Evolutionary conservation across 2,113 vertebrate genomes (phyloP).

Genomic region (Rhea pennata): DNA sequence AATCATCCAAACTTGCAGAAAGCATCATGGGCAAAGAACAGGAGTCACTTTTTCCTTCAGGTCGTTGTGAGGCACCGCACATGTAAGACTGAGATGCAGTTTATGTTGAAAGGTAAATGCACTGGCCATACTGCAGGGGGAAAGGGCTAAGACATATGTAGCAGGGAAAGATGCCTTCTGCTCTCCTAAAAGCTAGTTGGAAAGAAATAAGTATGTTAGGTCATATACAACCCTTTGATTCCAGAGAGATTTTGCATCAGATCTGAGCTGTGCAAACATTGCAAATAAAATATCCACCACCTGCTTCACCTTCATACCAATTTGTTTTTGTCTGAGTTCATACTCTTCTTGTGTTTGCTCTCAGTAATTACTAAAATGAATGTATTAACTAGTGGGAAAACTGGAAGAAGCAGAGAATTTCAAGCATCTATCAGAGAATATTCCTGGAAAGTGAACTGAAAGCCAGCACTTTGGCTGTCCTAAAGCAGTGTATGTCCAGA

Average conservation of each 20-base stretch:
- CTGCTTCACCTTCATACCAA: constrained; percentile 24
- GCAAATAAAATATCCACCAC: constrained; percentile 4
- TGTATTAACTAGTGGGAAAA: background rate
- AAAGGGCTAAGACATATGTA: background rate
- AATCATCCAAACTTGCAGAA: background rate
- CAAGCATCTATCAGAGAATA: constrained; percentile 20
- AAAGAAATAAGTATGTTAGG: background rate
- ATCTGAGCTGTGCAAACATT: background rate
- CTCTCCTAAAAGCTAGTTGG: background rate
- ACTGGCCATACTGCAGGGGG: background rate
- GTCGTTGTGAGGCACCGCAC: constrained; percentile 51
- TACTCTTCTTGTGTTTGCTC: constrained; percentile 29
- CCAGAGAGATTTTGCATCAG: background rate
- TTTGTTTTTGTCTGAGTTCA: background rate
- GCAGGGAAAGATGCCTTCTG: background rate
- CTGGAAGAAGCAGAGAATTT: constrained; percentile 1
- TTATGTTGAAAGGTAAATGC: background rate
- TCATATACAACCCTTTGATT: background rate
- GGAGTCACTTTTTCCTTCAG: background rate
- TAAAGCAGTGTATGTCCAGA: background rate
- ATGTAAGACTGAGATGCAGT: background rate
- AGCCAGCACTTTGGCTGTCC: background rate
- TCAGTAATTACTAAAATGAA: constrained; percentile 47
- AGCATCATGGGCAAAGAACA: fast-evolving
- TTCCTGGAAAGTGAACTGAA: constrained; percentile 2